Percentiles rank a stretch among this genome's conserved stretches.
phyloP scores from a whole-genome alignment of 2,888 invertebrate genomes.

The Ptychoptera contaminata region DNA sequence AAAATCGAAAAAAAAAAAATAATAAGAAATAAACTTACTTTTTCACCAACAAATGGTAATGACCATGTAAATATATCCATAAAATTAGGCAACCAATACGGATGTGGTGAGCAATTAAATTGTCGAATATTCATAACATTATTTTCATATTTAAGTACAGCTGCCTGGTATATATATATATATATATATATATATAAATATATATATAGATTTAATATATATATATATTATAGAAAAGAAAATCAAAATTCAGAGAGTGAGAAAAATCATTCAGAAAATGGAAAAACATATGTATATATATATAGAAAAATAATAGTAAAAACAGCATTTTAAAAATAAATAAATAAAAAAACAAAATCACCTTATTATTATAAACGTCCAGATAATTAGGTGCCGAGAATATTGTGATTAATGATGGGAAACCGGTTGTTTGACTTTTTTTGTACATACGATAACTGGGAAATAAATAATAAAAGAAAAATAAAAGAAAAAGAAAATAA shows the following conservation, averaged over 20 bases:
- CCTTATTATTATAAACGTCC: slow-evolving; percentile 99
- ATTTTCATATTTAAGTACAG: slow-evolving; percentile 99
- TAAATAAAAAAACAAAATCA: too few species aligned
- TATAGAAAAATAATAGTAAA: too few species aligned
- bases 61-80: slow-evolving; percentile 99
- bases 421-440: slow-evolving; percentile 99
- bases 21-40: too few species aligned
- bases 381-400: slow-evolving; percentile 99
- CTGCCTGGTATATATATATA: slow-evolving; percentile 42
- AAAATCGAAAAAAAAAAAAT: too few species aligned
- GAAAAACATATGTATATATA: too few species aligned
- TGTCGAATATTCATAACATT: slow-evolving; percentile 99
- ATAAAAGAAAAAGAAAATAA: too few species aligned
- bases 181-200: too few species aligned
- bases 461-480: too few species aligned
- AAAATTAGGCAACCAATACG: slow-evolving; percentile 99
- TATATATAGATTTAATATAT: too few species aligned
- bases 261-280: not conserved
- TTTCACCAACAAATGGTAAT: slow-evolving; percentile 97
- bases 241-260: not conserved
- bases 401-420: slow-evolving; percentile 98
- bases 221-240: slow-evolving; percentile 21
- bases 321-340: too few species aligned
- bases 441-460: slow-evolving; percentile 93
- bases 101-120: slow-evolving; percentile 99